Conservation (phyloP, 2,797 vertebrate genomes). For the Aulostomus chinensis region DNA sequence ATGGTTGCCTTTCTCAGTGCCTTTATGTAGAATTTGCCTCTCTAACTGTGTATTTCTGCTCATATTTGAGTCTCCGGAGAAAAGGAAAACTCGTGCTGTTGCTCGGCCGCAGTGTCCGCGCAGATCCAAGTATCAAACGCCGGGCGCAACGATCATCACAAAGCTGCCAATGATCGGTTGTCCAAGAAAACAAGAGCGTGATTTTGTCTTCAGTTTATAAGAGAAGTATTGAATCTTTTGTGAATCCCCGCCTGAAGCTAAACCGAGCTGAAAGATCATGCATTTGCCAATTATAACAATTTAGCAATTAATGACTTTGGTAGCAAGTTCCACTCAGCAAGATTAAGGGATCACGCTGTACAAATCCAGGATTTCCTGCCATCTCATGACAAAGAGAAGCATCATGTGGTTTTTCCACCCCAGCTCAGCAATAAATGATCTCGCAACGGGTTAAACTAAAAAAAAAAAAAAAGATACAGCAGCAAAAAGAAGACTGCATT, state of each 20-base stretch:
- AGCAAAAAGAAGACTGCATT: slow-evolving; percentile 17
- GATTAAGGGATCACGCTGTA: slow-evolving; percentile 15
- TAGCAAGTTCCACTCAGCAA: slow-evolving; percentile 14
- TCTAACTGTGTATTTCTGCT: slow-evolving; percentile 42
- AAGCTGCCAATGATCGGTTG: too few relatives aligned
- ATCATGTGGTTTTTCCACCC: slow-evolving; percentile 31
- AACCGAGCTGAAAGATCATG: slow-evolving; percentile 46
- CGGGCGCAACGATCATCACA: too few relatives aligned
- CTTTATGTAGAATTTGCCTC: slow-evolving; percentile 72
- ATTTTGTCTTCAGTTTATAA: too few relatives aligned
- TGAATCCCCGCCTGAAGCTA: too few relatives aligned
- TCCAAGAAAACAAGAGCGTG: too few relatives aligned
- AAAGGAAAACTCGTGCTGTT: slow-evolving; percentile 49
- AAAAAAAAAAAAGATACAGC: slow-evolving; percentile 22
- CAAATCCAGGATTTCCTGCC: slow-evolving; percentile 37
- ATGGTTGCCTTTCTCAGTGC: slow-evolving; percentile 60
- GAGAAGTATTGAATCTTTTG: too few relatives aligned
- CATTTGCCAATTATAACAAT: slow-evolving; percentile 9
- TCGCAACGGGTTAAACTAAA: slow-evolving; percentile 13
- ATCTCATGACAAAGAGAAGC: slow-evolving; percentile 23
- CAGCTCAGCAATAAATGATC: slow-evolving; percentile 34
- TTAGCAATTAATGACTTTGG: slow-evolving; percentile 27
- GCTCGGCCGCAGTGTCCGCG: slow-evolving; percentile 52
- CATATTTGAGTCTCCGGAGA: slow-evolving; percentile 50
- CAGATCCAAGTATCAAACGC: too few relatives aligned